Base-by-base conservation (phyloP, 1,140 invertebrate genomes). In the Cheumatopsyche charites region DNA sequence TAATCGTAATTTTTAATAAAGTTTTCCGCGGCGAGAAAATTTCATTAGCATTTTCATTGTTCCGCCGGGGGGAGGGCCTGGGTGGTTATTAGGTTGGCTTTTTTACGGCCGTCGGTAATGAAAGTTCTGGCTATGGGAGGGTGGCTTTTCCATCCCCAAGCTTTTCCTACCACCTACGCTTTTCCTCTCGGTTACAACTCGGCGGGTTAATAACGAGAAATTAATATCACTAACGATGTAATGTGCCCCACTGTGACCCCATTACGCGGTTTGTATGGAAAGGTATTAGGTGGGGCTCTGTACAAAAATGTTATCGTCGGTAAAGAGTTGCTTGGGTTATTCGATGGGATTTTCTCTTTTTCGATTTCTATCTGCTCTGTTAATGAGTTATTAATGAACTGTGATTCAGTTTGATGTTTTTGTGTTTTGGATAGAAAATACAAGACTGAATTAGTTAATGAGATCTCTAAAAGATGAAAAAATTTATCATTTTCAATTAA, bases 1-100 rank as follows among this genome's bases (percentile, higher is more conserved):
- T 66, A 66, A 66, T 66, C 63, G 63, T 66, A 66, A 66, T 66
- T 66, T 66, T 66, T 66, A 66, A 66, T 66, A 66, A 66, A 66
- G 63, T 66, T 66, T 66, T 66, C 63, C 63, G 23, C 36, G 63
- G 36, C 43, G 63, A 66, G 63, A 66, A 66, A 66, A 66, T 66
- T 66, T 66, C 63, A 66, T 66, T 66, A 66, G 63, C 63, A 66
- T 66, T 66, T 66, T 66, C 63, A 66, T 66, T 66, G 63, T 66
- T 66, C 63, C 63, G 17, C 42, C 63, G 26, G 36, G 62, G 62
- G 7, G 13, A 23, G 55, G 49, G 49, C n/a, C n/a, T n/a, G n/a
- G n/a, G 11, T 23, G 63, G 63, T 66, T 66, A 66, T 66, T 66
- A 66, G 63, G 63, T 66, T 66, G 63, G 41, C 63, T 66, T 66